Base-by-base conservation (phyloP, 2,888 invertebrate genomes). In the Opisthograptis luteolata region DNA sequence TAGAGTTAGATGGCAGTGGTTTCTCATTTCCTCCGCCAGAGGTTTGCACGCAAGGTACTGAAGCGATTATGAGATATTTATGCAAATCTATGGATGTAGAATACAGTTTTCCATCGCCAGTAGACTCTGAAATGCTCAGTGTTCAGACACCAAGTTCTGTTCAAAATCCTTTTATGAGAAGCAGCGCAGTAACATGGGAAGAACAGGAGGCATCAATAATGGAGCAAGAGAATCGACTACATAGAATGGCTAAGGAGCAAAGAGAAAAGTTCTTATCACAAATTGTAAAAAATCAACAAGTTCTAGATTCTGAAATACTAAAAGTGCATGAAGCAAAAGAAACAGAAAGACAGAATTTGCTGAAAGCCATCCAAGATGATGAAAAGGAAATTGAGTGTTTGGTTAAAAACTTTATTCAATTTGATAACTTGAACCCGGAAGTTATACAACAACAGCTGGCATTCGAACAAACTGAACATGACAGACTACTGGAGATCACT, bases 321-420 rank as follows among this genome's bases (percentile, higher is more conserved):
- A 94, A 93, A 82, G 90, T 95, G 47, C 95, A 95, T 64, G 92
- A 92, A 70, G 91, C 91, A 60, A 93, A 92, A 78, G 95, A 95
- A 72, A 70, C 81, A 27, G 94, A 94, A 58, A 83, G 92, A 55
- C 92, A 91, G 65, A 87, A 86, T 63, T 77, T 95, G 32, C 91
- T 94, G 40, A 89, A 92, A 75, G 89, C 92, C 58, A 90, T 94
- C 58, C 92, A 93, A 71, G 82, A 92, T 74, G 95, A 95, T 80
- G 92, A 93, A 76, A 92, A 92, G 64, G 93, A 94, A 55, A 94
- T 94, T 68, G 85, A 92, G 61, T 79, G 80, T 55, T 65, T 95
- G 24, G 93, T 96, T 20, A 92, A 91, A 50, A 93, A 94, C 73
- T 92, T 95, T 68, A 84, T 95, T 59, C 86, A 91, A 45, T 83